phyloP scores from a whole-genome alignment of 1,140 invertebrate species.

The Brachionus asplanchnoidis region DNA sequence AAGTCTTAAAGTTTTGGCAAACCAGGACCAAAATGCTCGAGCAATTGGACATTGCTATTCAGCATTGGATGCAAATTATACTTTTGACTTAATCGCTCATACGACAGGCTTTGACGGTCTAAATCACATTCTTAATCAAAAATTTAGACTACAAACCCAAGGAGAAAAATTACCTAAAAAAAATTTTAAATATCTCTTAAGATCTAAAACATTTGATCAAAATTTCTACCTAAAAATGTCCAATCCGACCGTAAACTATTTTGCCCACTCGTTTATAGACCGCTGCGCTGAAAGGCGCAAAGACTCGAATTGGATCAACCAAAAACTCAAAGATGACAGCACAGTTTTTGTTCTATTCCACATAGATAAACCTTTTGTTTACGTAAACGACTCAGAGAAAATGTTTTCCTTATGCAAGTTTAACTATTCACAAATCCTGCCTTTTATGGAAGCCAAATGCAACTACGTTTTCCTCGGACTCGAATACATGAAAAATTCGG shows the following conservation, averaged over 20 bases:
- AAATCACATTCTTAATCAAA: slow-evolving; percentile 31
- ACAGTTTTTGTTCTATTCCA: slow-evolving; percentile 25
- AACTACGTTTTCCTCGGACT: background rate
- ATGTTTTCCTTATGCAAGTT: slow-evolving; percentile 29
- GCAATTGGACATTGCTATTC: background rate
- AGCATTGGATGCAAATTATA: background rate
- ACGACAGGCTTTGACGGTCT: background rate
- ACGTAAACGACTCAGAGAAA: background rate
- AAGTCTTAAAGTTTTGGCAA: background rate
- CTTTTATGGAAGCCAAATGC: slow-evolving; percentile 12
- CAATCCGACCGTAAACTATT: slow-evolving; percentile 37
- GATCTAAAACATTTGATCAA: slow-evolving; percentile 23
- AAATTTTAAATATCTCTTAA: slow-evolving; percentile 36
- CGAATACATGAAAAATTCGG: slow-evolving; percentile 1
- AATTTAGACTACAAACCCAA: slow-evolving; percentile 12
- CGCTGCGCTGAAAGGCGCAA: slow-evolving; percentile 21
- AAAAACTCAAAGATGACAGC: background rate
- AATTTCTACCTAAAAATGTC: slow-evolving; percentile 30
- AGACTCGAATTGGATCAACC: background rate
- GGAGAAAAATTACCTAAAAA: slow-evolving; percentile 20
- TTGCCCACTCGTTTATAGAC: slow-evolving; percentile 39
- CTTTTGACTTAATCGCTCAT: background rate
- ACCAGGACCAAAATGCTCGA: background rate
- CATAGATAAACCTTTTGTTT: slow-evolving; percentile 36
- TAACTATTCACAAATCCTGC: slow-evolving; percentile 5